A percentile compares a stretch with the other conserved stretches of the same genome.
phyloP scores from a whole-genome alignment of 2,888 invertebrate genomes.

The Stictocephala bisonia region DNA sequence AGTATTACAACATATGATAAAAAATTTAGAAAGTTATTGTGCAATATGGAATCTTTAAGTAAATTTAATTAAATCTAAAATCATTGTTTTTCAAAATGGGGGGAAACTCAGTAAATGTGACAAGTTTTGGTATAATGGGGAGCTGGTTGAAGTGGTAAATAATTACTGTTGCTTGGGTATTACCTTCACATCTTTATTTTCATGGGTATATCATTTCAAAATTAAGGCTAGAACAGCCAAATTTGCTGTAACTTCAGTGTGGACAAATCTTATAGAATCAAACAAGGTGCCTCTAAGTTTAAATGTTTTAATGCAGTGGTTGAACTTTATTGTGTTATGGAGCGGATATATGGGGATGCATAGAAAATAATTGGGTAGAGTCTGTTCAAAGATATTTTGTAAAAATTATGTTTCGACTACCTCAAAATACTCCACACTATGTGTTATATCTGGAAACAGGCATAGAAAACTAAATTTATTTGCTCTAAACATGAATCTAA shows the following conservation, averaged over 20 bases:
- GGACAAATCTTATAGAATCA: conserved; percentile 22
- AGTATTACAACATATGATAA: conserved; percentile 48
- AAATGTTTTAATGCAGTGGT: conserved; percentile 28
- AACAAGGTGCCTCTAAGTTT: not conserved
- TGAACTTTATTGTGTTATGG: conserved; percentile 41
- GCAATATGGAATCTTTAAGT: conserved; percentile 47
- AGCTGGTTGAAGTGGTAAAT: not conserved
- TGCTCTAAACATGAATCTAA: not conserved
- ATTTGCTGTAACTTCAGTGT: not conserved
- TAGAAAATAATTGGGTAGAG: conserved; percentile 9
- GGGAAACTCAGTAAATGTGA: not conserved
- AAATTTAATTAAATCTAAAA: conserved; percentile 55
- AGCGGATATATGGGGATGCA: conserved; percentile 38
- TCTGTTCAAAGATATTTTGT: conserved; percentile 18
- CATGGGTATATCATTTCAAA: not conserved
- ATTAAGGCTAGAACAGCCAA: not conserved
- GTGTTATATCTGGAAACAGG: conserved; percentile 39
- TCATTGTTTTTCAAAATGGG: conserved; percentile 50
- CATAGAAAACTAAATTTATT: not conserved
- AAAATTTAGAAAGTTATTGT: conserved; percentile 48
- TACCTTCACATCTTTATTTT: not conserved
- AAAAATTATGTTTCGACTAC: conserved; percentile 32
- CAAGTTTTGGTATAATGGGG: conserved; percentile 6
- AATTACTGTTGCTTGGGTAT: conserved; percentile 21
- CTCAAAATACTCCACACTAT: conserved; percentile 36